These are phyloP conservation scores for Campoplex capitator DNA, from an alignment of 2,888 invertebrate genomes.

Conservation along the genomic window DNA sequence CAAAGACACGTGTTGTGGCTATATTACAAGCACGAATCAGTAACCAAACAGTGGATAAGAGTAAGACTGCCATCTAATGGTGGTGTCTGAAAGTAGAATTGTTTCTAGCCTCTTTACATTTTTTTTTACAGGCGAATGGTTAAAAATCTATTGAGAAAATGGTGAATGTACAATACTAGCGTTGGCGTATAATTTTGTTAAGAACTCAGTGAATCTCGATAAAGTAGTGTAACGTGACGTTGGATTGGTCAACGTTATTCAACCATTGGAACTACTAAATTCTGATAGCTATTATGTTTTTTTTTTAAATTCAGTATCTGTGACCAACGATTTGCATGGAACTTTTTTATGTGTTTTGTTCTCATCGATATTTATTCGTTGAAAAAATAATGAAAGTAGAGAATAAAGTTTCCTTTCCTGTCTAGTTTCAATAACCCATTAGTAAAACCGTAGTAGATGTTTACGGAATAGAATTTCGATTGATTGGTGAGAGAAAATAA, in stretches of 20 bases:
- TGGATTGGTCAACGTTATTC: neutral
- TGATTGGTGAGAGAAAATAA: slow-evolving; percentile 38
- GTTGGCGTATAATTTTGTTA: too few species aligned
- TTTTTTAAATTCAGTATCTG: neutral
- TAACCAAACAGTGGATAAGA: slow-evolving; percentile 9
- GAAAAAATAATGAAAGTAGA: neutral
- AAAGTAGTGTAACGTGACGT: neutral
- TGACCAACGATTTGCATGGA: neutral
- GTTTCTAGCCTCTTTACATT: neutral
- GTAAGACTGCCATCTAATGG: slow-evolving; percentile 5
- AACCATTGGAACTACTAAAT: neutral
- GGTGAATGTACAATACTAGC: too few species aligned
- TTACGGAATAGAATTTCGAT: neutral
- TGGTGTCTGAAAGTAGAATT: slow-evolving; percentile 9
- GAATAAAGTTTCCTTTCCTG: neutral
- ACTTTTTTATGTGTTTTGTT: neutral
- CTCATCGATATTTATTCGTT: neutral
- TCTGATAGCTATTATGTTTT: neutral
- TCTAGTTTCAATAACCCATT: neutral
- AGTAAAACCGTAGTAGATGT: neutral
- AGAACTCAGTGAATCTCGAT: neutral
- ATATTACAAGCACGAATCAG: slow-evolving; percentile 27
- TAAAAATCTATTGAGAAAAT: too few species aligned
- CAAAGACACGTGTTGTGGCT: slow-evolving; percentile 9
- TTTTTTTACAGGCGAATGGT: neutral